phyloP scores from a whole-genome alignment of 2,113 vertebrate species.

The Ctenodactylus gundi region DNA sequence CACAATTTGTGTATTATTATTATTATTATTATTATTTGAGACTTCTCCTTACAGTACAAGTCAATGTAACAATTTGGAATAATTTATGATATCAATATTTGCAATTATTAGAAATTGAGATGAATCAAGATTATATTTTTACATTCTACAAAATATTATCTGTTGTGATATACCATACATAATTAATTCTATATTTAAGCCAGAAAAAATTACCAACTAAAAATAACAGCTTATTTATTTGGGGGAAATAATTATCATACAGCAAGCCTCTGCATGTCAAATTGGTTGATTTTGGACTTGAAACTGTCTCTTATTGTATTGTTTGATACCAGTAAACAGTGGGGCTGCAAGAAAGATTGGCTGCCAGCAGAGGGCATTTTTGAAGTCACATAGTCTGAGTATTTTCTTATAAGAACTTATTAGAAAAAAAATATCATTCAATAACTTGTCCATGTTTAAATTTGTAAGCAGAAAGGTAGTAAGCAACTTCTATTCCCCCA shows the following conservation, averaged over 20 bases:
- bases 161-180: constrained; percentile 30
- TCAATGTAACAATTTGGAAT: neutral
- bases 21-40: constrained; percentile 18
- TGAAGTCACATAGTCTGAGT: constrained; percentile 78
- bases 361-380: constrained; percentile 76
- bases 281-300: constrained; percentile 71
- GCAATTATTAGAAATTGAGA: constrained; percentile 29
- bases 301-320: constrained; percentile 69
- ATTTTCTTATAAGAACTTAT: constrained; percentile 76
- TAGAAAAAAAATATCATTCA: constrained; percentile 76
- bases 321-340: constrained; percentile 69
- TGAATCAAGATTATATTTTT: constrained; percentile 43
- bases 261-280: constrained; percentile 37
- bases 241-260: constrained; percentile 70
- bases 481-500: constrained; percentile 13
- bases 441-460: neutral
- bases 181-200: constrained; percentile 46
- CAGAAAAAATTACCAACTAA: constrained; percentile 73
- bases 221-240: constrained; percentile 64
- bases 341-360: constrained; percentile 55
- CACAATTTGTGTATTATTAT: constrained; percentile 19
- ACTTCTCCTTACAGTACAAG: neutral
- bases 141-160: constrained; percentile 1
- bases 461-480: constrained; percentile 27
- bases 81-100: neutral